These are phyloP conservation scores for Phasia obesa DNA, from an alignment of 2,888 invertebrate species.

Conservation along the genomic window DNA sequence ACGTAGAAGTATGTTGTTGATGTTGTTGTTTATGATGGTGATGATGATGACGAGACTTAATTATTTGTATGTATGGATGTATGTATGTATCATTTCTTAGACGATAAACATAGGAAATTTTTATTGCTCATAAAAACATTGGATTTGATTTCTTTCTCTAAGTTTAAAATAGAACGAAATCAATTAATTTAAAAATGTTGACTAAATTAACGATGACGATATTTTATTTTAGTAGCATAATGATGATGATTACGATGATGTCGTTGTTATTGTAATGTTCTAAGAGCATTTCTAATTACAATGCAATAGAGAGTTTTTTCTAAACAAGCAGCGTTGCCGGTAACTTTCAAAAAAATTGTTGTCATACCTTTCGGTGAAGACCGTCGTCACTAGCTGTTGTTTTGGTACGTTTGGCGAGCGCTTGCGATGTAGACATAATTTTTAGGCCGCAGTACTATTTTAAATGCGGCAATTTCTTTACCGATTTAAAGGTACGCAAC, in stretches of 20 bases:
- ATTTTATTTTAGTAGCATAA: constrained; percentile 17
- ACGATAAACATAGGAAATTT: too few relatives aligned
- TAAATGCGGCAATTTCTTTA: too few relatives aligned
- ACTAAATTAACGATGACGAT: constrained; percentile 6
- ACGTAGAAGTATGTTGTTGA: constrained; percentile 16
- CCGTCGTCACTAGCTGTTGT: too few relatives aligned
- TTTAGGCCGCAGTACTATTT: too few relatives aligned
- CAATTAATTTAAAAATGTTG: neutral
- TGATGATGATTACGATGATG: too few relatives aligned
- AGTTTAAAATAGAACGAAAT: constrained; percentile 29
- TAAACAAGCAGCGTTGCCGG: neutral
- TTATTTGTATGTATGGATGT: constrained; percentile 5
- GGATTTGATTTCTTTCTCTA: constrained; percentile 19
- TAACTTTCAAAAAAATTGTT: too few relatives aligned
- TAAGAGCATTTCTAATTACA: constrained; percentile 5
- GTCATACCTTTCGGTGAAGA: too few relatives aligned
- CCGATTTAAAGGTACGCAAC: too few relatives aligned
- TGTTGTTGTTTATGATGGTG: constrained; percentile 6
- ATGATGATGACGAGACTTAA: constrained; percentile 27
- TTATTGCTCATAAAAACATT: constrained; percentile 40
- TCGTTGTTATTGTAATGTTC: neutral
- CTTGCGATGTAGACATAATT: too few relatives aligned
- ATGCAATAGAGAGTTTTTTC: constrained; percentile 38
- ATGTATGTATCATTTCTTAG: too few relatives aligned
- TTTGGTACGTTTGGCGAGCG: too few relatives aligned